Evolutionary conservation across 2,888 invertebrate genomes (phyloP).

Genomic region (Acleris cristana): DNA sequence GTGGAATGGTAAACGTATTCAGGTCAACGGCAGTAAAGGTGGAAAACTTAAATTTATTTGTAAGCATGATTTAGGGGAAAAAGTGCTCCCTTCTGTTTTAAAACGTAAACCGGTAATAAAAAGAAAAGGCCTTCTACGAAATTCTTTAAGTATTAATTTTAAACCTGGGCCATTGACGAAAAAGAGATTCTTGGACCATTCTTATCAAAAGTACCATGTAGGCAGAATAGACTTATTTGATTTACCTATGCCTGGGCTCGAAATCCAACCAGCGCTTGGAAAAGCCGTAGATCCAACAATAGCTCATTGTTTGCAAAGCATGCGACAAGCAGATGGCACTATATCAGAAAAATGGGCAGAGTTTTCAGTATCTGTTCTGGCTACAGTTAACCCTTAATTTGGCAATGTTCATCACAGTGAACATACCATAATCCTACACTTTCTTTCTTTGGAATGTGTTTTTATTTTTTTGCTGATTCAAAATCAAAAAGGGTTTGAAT

Average conservation of each 20-base stretch:
- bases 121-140: conserved; percentile 58
- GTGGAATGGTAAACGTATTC: conserved; percentile 66
- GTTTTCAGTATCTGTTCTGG: conserved; percentile 82
- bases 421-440: too few relatives aligned
- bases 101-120: conserved; percentile 44
- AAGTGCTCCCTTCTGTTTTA: conserved; percentile 38
- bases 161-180: conserved; percentile 83
- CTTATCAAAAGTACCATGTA: conserved; percentile 69
- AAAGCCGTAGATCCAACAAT: conserved; percentile 72
- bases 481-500: too few relatives aligned
- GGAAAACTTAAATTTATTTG: conserved; percentile 66
- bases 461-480: too few relatives aligned
- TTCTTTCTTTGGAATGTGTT: too few relatives aligned
- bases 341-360: conserved; percentile 80
- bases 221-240: conserved; percentile 73
- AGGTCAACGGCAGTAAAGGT: conserved; percentile 68
- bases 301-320: conserved; percentile 66
- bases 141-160: conserved; percentile 71
- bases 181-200: conserved; percentile 73
- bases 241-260: conserved; percentile 78
- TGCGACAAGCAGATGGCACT: conserved; percentile 62
- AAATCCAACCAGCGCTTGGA: conserved; percentile 75
- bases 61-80: conserved; percentile 56
- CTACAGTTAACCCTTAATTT: too few relatives aligned
- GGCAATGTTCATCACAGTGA: too few relatives aligned